A percentile compares a stretch with the other conserved stretches of the same genome.
Conservation (phyloP, 2,797 vertebrate genomes). For the Avahi laniger region DNA sequence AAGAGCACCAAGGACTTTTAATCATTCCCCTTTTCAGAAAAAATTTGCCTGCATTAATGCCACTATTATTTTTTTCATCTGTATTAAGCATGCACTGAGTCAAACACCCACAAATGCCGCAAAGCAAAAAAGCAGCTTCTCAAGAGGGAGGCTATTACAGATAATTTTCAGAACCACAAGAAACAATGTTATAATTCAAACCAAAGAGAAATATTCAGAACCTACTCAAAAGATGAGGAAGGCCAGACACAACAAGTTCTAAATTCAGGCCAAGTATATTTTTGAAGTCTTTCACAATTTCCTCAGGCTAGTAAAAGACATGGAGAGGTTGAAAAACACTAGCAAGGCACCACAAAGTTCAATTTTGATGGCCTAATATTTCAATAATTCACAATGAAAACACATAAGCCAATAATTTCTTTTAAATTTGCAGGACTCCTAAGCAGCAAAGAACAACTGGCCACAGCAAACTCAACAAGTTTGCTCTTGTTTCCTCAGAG, state of each 20-base stretch:
- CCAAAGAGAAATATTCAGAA: conserved; percentile 22
- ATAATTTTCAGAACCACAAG: conserved; percentile 23
- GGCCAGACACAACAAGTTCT: background rate
- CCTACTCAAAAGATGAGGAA: background rate
- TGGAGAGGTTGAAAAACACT: background rate
- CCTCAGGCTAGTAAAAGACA: conserved; percentile 33
- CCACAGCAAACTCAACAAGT: background rate
- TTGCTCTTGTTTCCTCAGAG: background rate
- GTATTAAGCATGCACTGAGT: background rate
- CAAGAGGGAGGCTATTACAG: conserved; percentile 8
- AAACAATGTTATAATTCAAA: conserved; percentile 37
- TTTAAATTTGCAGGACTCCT: background rate
- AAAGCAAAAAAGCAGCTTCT: conserved; percentile 23
- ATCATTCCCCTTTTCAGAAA: conserved; percentile 8
- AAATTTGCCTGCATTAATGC: background rate
- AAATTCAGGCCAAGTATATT: background rate
- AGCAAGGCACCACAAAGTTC: background rate
- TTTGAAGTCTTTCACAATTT: conserved; percentile 5
- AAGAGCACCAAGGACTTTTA: background rate
- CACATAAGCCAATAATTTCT: background rate
- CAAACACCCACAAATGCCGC: conserved; percentile 9
- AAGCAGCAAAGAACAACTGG: background rate
- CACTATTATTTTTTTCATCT: background rate
- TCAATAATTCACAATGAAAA: conserved; percentile 3
- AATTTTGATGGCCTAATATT: background rate